These are phyloP conservation scores for Trimorus sp. DNA, from an alignment of 2,888 invertebrate species.

Conservation along the genomic window DNA sequence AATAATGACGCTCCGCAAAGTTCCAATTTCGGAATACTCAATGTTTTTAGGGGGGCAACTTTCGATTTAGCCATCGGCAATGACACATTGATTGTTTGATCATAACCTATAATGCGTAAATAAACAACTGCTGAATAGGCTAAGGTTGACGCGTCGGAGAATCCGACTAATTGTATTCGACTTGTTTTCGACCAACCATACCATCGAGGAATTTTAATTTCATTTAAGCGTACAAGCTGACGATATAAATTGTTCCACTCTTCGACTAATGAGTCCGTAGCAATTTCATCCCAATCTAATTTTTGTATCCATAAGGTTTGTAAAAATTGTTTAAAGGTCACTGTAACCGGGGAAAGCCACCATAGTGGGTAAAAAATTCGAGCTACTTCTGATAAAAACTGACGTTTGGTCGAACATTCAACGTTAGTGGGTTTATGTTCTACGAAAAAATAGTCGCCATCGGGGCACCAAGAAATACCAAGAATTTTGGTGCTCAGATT, in stretches of 20 bases:
- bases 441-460: neutral
- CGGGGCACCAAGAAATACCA: conserved; percentile 10
- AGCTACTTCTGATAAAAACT: neutral
- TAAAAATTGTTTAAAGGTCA: neutral
- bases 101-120: neutral
- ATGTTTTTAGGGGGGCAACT: conserved; percentile 4
- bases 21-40: conserved; percentile 11
- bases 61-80: neutral
- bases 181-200: neutral
- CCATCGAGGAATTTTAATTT: neutral
- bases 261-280: neutral
- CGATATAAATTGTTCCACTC: neutral
- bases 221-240: neutral
- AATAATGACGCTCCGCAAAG: conserved; percentile 10
- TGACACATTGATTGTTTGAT: neutral
- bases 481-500: conserved; percentile 5
- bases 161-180: neutral
- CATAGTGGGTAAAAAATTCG: conserved; percentile 8
- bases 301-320: neutral
- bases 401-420: neutral
- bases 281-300: neutral
- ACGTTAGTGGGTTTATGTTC: neutral
- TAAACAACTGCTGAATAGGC: conserved; percentile 14
- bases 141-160: neutral
- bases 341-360: conserved; percentile 12